Base-by-base conservation (phyloP, 2,888 invertebrate species). In the Hydraecia micacea region DNA sequence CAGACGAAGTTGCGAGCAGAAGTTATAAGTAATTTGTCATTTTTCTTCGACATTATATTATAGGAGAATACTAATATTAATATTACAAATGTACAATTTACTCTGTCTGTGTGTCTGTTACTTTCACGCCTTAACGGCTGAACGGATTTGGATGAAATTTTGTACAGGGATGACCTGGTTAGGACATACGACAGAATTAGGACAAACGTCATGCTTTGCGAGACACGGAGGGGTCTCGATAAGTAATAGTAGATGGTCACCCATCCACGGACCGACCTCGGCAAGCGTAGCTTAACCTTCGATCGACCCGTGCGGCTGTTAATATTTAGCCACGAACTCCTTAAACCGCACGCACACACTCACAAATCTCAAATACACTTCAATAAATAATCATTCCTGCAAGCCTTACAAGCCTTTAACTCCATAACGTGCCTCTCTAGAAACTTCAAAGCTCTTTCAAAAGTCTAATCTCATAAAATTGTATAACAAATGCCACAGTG, bases 391-490 rank as follows among this genome's bases (percentile, higher is more conserved):
- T 46, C 18, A 36, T 58, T 52, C 36, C 36, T 39, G 36, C 69
- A 70, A 85, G 65, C 49, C 46, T 69, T 49, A 73, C 28, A 55
- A 71, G 71, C 7, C 58, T 49, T 49, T 28, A 73, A 76, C 21
- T 65, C 58, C 39, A 73, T 67, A 74, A 71, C 73, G 72, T 62
- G 73, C 9, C 58, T 73, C 72, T 42, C 21, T 1, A 36, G 5
- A 67, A 84, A 82, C 25, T 82, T 55, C 39, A 36, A 74, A 84
- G 83, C 73, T 65, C 42, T 68, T 85, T 32, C 66, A 62, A 72
- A 79, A 88, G 83, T 80, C 77, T 81, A 86, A 84, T 88, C 77
- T 75, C 46, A 73, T 71, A 80, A 86, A 86, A 86, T 88, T 79
- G 78, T 86, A 80, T 66, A 77, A 81, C 80, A 76, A 88, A 88